Base-by-base conservation (phyloP, 2,797 vertebrate genomes). In the Alcedo quadribrachys region DNA sequence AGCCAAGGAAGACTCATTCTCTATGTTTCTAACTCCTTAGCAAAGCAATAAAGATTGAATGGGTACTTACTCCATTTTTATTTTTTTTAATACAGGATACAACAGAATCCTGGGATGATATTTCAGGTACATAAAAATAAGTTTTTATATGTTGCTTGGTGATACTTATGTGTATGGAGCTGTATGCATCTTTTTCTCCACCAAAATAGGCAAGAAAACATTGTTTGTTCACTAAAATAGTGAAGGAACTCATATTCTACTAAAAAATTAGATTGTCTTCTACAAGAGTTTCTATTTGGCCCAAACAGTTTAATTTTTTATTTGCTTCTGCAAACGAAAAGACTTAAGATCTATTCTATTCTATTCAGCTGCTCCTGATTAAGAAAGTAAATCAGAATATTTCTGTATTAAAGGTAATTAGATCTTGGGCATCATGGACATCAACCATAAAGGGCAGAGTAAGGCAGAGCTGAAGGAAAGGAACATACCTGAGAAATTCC, bases 401-500 rank as follows among this genome's bases (percentile, higher is more conserved):
- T 73, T 43, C 61, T 16, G 8, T 58, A 37, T 42, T 53, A 60
- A 50, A 40, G 15, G 22, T 35, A 40, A 58, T 77, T 20, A 61
- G 30, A 66, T 25, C 42, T 74, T 32, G 19, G 13, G 30, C 68
- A 55, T 28, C 28, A 57, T 37, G 62, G 43, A 73, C 18, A 75
- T 48, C 40, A 89, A 75, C 62, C 11, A 20, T 9, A 66, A 51
- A 68, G 53, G 83, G 20, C 32, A 7, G 2, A 42, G 33, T 30
- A 58, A 57, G 28, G 43, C 71, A 87, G 58, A 87, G 87, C n/a
- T 89, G 54, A 75, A 55, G 55, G 37, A 90, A 75, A 55, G 55
- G 37, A 90, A 97, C 97, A 87, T 98, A 99, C 99, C 99, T 98
- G 99, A 99, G 97, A 99, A 99, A 97, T 99, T 99, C 90, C 99